phyloP scores from a whole-genome alignment of 35 echinoderm and acorn worm species.

The Patiria miniata region DNA sequence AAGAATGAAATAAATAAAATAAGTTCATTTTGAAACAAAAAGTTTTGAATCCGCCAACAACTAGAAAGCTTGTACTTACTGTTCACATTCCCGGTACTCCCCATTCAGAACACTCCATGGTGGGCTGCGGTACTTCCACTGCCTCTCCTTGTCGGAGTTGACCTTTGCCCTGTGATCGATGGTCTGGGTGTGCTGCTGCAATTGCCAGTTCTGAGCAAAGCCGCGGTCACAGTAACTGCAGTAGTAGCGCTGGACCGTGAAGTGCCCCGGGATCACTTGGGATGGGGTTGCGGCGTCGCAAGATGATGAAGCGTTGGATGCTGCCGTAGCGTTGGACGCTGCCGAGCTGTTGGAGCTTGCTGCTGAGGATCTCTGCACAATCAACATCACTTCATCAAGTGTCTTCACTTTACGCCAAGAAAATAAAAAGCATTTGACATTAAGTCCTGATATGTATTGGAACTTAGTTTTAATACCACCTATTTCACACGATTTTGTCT shows the following conservation, averaged over 20 bases:
- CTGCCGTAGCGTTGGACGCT: background rate
- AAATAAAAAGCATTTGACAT: constrained; percentile 3
- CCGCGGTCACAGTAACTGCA: constrained; percentile 70
- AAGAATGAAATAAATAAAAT: no score
- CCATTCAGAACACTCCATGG: constrained; percentile 74
- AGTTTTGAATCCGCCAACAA: no score
- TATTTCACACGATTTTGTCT: no score
- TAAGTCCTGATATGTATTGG: no score
- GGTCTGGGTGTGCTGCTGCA: constrained; percentile 60
- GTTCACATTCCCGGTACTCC: constrained; percentile 53
- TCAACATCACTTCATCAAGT: constrained; percentile 31
- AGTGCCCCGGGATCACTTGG: background rate
- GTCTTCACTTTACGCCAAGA: constrained; percentile 27
- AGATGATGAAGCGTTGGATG: background rate
- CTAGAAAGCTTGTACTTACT: constrained; percentile 64
- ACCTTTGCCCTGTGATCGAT: constrained; percentile 64
- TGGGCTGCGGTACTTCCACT: constrained; percentile 75
- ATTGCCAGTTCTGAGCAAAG: constrained; percentile 41
- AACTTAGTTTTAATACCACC: no score
- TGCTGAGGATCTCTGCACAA: background rate
- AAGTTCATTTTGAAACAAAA: no score
- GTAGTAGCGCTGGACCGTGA: constrained; percentile 27
- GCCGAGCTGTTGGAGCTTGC: background rate
- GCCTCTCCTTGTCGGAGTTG: constrained; percentile 80
- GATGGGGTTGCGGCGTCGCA: background rate